Percentiles rank a stretch among this genome's conserved stretches.
Evolutionary conservation across 2,797 vertebrate species (phyloP).

Genomic region (Muscicapa striata): DNA sequence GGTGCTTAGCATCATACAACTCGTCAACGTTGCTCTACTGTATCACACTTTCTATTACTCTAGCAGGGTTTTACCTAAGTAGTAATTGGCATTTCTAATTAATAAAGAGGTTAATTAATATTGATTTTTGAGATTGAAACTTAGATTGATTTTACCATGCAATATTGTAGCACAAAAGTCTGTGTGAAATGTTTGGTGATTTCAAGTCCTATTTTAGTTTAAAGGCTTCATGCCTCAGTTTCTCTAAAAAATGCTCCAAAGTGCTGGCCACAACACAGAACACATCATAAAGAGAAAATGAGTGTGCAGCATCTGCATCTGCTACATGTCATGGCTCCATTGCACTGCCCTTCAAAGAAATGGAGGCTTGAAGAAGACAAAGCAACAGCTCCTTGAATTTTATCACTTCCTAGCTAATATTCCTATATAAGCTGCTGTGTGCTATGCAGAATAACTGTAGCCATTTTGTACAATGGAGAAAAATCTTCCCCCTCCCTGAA

Average conservation of each 20-base stretch:
- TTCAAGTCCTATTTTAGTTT: constrained; percentile 26
- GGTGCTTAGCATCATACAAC: neutral
- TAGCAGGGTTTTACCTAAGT: neutral
- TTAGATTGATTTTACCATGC: constrained; percentile 12
- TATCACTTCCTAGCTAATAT: neutral
- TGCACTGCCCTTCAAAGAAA: neutral
- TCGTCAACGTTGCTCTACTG: neutral
- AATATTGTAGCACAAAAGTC: constrained; percentile 18
- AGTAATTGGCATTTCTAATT: neutral
- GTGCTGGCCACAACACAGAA: neutral
- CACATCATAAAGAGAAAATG: neutral
- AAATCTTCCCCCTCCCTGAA: neutral
- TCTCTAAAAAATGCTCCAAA: constrained; percentile 35
- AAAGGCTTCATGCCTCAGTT: constrained; percentile 1
- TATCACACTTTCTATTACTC: neutral
- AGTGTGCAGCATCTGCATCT: neutral
- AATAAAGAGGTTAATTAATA: neutral
- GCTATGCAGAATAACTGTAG: neutral
- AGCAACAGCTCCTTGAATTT: neutral
- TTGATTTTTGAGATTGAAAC: neutral
- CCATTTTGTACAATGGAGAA: neutral
- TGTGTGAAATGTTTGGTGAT: neutral
- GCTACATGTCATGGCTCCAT: neutral
- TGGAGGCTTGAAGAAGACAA: neutral
- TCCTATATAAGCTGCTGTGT: neutral